Base-by-base conservation (phyloP, 2,888 invertebrate genomes). In the Apantesis nais region DNA sequence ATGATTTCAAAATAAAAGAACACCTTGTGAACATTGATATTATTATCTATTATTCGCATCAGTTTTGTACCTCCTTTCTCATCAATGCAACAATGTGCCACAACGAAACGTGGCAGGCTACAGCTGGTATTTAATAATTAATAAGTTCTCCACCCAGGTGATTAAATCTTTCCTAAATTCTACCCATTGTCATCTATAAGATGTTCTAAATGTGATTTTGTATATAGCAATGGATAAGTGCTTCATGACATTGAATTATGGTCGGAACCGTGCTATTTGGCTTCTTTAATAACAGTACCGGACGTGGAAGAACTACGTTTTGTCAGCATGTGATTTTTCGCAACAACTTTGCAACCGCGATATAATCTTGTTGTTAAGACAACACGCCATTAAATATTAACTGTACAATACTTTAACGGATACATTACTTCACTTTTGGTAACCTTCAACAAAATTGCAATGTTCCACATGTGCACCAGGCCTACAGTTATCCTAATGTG, bases 381-480 rank as follows among this genome's bases (percentile, higher is more conserved):
- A 48, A 52, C n/a, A 2, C 2, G 1, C 48, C 44, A 22, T 48
- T 48, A n/a, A 52, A 52, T 52, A 52, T 48, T 48, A 48, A 48
- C 3, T 22, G 22, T n/a, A 52, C 22, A n/a, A 52, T n/a, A n/a
- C 48, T n/a, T 11, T 52, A n/a, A n/a, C 48, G 48, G 48, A 48
- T 52, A 52, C 11, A 19, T 67, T 79, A 78, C 74, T 78, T 75
- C 67, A 80, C 72, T 76, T 80, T 62, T 34, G 31, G 3, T 73
- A 67, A 76, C 80, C 82, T 82, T 82, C 74, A 75, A 62, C 67
- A 71, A 58, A 78, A 77, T 82, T 75, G 76, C 77, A 74, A 73
- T 74, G 73, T 71, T 62, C 78, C 62, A 75, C 74, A 73, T 82
- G 77, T 73, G 75, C 71, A 67, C 68, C 41, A 66, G 75, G 76